Base-by-base conservation (phyloP, 2,797 vertebrate genomes). In the Labroides dimidiatus region DNA sequence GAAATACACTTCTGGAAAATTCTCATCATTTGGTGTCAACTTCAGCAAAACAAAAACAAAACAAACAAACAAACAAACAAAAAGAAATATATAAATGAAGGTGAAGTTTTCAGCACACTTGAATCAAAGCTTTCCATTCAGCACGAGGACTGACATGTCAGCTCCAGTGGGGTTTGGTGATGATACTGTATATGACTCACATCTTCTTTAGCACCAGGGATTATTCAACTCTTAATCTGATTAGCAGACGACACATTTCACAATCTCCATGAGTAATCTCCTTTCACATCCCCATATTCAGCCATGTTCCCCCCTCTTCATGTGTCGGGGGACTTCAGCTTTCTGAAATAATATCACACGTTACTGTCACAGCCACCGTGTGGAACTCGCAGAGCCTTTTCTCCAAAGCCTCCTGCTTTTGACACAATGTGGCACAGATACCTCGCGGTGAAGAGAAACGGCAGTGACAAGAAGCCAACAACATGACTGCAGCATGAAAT, bases 241-340 rank as follows among this genome's bases (percentile, higher is more conserved):
- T 87, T 85, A 86, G 59, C 61, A 83, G 81, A 81, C 23, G 75
- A 85, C 87, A 89, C 86, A 81, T 91, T 89, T 87, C 67, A 66
- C 69, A 69, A 84, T 88, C 83, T 86, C 74, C 68, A 23, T 64
- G 66, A 65, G 65, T 88, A 90, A 87, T 91, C 83, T 84, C 55
- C 72, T 72, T 74, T 61, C 51, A 54, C 72, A 75, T 64, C 72
- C 78, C 60, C 24, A 6, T 67, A 78, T 75, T 60, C 67, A 69
- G 41, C 67, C 78, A 62, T 54, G 75, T 70, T 53, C 57, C 59
- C 59, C 62, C 23, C 58, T 42, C 72, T 64, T 80, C 69, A 50
- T 86, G 62, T 66, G 66, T 85, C 75, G 69, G 75, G 63, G 60
- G 58, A 69, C 61, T 63, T 52, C 19, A 54, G 76, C 72, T 77